These are phyloP conservation scores for Cyprinella venusta DNA, from an alignment of 2,797 vertebrate species.

Conservation along the genomic window DNA sequence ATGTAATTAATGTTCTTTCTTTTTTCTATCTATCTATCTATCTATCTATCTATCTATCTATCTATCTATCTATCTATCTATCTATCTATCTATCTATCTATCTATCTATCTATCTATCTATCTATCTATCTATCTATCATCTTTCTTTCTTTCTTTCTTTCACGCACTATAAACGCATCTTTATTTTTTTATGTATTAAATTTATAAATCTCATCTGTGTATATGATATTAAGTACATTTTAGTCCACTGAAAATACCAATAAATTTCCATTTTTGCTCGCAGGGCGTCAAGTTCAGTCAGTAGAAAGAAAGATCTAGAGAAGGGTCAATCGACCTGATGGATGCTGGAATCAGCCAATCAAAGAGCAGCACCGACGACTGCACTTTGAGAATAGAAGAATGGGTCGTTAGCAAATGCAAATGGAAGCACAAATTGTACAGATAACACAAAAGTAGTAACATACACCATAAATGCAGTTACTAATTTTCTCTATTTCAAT, in stretches of 20 bases:
- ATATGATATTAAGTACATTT: background rate
- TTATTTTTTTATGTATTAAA: too few species aligned
- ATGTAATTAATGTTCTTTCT: too few species aligned
- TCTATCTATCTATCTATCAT: too few species aligned
- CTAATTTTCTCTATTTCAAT: background rate
- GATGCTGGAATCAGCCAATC: constrained; percentile 11
- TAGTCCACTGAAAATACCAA: background rate
- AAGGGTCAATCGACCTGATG: background rate
- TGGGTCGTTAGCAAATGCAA: background rate
- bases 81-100: too few species aligned
- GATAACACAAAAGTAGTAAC: background rate
- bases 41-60: too few species aligned
- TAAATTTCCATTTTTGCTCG: background rate
- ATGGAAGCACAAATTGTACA: background rate
- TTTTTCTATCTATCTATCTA: too few species aligned
- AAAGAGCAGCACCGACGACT: background rate
- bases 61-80: too few species aligned
- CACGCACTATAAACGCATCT: too few species aligned
- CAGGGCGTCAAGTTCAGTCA: background rate
- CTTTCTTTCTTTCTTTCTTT: too few species aligned
- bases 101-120: too few species aligned
- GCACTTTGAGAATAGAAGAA: background rate
- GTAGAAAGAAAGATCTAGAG: background rate
- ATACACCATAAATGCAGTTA: background rate
- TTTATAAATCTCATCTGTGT: too few species aligned